Evolutionary conservation across 2,888 invertebrate species (phyloP), one percentile per base, ranked within the genome.

Genomic region (Drosophila eohydei): DNA sequence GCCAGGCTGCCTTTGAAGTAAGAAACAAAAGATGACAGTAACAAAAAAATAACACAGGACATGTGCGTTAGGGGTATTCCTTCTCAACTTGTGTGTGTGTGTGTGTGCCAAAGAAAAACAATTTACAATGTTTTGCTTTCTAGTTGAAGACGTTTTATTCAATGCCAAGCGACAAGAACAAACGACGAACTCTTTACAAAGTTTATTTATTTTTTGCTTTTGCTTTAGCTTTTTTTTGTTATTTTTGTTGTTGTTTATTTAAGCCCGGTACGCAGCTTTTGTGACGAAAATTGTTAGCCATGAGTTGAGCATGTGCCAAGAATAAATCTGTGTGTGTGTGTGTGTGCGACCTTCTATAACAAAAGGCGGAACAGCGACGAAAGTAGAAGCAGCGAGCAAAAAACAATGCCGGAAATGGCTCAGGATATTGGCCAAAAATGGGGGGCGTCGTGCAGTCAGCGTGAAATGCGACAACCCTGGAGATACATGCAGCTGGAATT

Each of bases 111-210:
- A 81, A 84, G 89, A 81, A 84, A 89, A 84, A 89, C 84, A 87
- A 89, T 89, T 84, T 89, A 74, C 88, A 89, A 89, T 84, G 88
- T 84, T 84, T 81, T 89, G 81, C 88, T 87, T 50, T 87, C 88
- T 74, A 83, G 84, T 81, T 79, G 85, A 74, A 73, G 89, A 84
- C 85, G 85, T 65, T 84, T 89, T 74, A 82, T 85, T 85, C 85
- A 85, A 85, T 85, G 85, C 85, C 90, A 84, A 60, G 55, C 41
- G 59, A 64, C 28, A 69, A 63, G 44, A 63, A 68, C 59, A 54
- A 46, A 44, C 51, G 44, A 59, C 64, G 58, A 85, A 88, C 78
- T 78, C 78, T 78, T 88, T 75, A 59, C 30, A 74, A 88, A 87
- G 50, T 50, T 50, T 40, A 57, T 38, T 66, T 71, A 64, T 43